Conservation (phyloP, 35 echinoderm and acorn worm species). For the Strongylocentrotus purpuratus region DNA sequence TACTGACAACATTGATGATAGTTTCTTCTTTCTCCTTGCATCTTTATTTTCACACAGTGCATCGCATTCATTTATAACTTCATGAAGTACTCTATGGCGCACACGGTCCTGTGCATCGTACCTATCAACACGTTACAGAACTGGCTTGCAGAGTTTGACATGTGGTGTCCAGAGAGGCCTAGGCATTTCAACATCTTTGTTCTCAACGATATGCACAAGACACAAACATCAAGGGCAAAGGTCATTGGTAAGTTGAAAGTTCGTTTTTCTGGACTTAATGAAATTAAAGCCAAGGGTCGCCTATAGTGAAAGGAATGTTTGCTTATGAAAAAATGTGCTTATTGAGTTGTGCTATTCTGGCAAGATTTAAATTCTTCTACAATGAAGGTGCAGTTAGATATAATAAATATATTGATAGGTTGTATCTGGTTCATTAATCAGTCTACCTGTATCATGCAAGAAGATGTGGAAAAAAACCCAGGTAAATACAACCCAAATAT, state of each 20-base stretch:
- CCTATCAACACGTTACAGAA: constrained; percentile 99
- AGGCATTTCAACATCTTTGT: constrained; percentile 73
- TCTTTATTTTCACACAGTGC: constrained; percentile 40
- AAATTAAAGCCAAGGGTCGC: too few relatives aligned
- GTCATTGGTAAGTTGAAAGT: constrained; percentile 70
- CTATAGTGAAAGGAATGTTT: too few relatives aligned
- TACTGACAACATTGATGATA: neutral
- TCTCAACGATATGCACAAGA: constrained; percentile 87
- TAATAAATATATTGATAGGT: too few relatives aligned
- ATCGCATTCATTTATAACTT: constrained; percentile 85
- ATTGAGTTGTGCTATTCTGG: too few relatives aligned
- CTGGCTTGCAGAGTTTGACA: constrained; percentile 97
- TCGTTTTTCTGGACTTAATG: too few relatives aligned
- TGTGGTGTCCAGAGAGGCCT: constrained; percentile 79
- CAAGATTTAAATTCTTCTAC: too few relatives aligned
- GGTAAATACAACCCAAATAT: too few relatives aligned
- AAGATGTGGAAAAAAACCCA: too few relatives aligned
- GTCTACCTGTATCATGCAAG: too few relatives aligned
- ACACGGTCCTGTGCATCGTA: constrained; percentile 81
- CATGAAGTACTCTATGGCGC: constrained; percentile 69
- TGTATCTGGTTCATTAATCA: too few relatives aligned
- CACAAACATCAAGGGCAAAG: constrained; percentile 75
- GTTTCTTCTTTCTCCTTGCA: neutral
- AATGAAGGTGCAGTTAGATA: too few relatives aligned
- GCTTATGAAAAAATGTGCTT: too few relatives aligned